Conservation (phyloP, 2,113 vertebrate genomes). For the Rutilus rutilus region DNA sequence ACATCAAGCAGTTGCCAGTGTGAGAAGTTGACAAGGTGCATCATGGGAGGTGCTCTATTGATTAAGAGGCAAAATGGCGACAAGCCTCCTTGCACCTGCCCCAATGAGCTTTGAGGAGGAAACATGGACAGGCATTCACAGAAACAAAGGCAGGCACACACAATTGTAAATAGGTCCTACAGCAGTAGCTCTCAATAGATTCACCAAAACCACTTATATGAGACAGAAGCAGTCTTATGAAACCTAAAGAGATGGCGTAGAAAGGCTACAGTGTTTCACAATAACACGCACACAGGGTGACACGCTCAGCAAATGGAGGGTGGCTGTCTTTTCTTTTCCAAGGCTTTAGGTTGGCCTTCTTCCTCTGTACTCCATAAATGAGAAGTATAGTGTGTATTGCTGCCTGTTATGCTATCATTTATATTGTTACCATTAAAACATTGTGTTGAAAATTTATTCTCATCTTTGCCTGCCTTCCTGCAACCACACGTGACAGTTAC, state of each 20-base stretch:
- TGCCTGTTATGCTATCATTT: no score
- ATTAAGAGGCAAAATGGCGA: conserved; percentile 66
- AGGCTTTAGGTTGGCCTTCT: conserved; percentile 24
- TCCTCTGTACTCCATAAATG: conserved; percentile 6
- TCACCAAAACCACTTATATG: neutral
- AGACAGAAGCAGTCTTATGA: neutral
- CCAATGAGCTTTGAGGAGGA: conserved; percentile 38
- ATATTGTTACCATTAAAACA: no score
- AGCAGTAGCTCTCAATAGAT: neutral
- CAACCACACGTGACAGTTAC: neutral
- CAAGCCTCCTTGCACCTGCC: conserved; percentile 34
- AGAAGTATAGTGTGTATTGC: no score
- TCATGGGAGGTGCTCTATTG: conserved; percentile 78
- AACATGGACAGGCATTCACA: conserved; percentile 44
- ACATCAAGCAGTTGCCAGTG: conserved; percentile 70
- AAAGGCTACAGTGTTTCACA: neutral
- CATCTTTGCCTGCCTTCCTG: no score
- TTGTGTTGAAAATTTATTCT: no score
- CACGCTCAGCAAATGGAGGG: neutral
- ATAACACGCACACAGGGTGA: neutral
- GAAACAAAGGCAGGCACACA: conserved; percentile 27
- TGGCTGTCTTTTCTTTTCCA: neutral
- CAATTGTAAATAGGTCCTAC: neutral
- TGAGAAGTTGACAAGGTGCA: conserved; percentile 74
- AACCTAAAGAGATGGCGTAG: neutral